Evolutionary conservation across 2,113 vertebrate genomes (phyloP), one percentile per base, ranked within the genome.

Genomic region (Reinhardtius hippoglossoides): DNA sequence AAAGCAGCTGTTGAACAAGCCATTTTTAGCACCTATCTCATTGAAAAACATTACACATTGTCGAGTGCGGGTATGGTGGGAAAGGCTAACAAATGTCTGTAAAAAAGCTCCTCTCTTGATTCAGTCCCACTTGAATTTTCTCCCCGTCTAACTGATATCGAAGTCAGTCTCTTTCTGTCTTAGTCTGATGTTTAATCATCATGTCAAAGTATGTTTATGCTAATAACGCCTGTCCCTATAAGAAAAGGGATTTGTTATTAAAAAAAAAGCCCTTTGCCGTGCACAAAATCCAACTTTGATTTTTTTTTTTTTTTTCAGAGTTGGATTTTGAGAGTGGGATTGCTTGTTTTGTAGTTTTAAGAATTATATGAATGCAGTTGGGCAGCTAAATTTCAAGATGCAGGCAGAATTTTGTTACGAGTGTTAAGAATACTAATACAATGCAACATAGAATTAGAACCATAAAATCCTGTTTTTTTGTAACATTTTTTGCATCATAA

Each of bases 41-140:
- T 92, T 92, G 85, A 86, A 89, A 93, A 91, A 89, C 89, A 91
- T 84, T 73, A 82, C 76, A 64, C 86, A 88, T 88, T 90, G 84
- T 90, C 64, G 13, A 69, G 75, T 65, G 69, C 2, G 14, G 70
- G 55, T 44, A 58, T 56, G 46, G 52, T 12, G 65, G 60, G 69
- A 82, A 86, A 86, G 60, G 80, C 83, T 80, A 79, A 86, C 74
- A 74, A 73, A 50, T 64, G 67, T 80, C 71, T 79, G 68, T 27
- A 52, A 48, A 69, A 5, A 62, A 74, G 46, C 67, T 10, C 75
- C 66, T 71, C 21, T 74, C 52, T 81, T 64, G 37, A 68, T 68
- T 72, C 44, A 55, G 59, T 88, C 73, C 69, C 50, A 48, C 42
- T 58, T 2, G 1, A 40, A 9, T 69, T 66, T 37, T 54, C 27